Percentiles rank a stretch among this genome's conserved stretches.
Evolutionary conservation across 2,797 vertebrate genomes (phyloP).

Genomic region (Lithobates pipiens): DNA sequence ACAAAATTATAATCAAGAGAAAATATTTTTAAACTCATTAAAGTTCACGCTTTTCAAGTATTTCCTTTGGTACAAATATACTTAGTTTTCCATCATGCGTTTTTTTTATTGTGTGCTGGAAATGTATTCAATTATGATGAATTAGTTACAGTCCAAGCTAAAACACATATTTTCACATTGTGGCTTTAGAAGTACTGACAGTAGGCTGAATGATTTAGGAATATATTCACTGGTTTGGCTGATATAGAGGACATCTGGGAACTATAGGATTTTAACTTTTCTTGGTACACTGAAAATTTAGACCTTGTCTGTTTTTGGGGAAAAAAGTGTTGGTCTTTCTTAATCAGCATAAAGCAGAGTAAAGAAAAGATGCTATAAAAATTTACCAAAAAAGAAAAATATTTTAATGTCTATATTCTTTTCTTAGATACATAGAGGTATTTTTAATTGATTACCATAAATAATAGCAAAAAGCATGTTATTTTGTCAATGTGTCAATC

Average conservation of each 20-base stretch:
- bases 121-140: slow-evolving; percentile 54
- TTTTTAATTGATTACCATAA: too few relatives aligned
- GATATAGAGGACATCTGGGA: slow-evolving; percentile 49
- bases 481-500: too few relatives aligned
- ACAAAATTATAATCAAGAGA: background rate
- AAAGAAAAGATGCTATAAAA: background rate
- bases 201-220: slow-evolving; percentile 37
- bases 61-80: slow-evolving; percentile 3
- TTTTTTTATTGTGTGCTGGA: slow-evolving; percentile 46
- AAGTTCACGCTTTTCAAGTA: background rate
- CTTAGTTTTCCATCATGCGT: slow-evolving; percentile 48
- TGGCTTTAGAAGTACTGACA: slow-evolving; percentile 30
- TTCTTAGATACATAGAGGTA: background rate
- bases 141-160: slow-evolving; percentile 47
- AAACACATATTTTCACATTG: slow-evolving; percentile 42
- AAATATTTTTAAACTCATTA: background rate
- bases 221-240: slow-evolving; percentile 48
- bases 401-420: background rate
- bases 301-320: slow-evolving; percentile 18
- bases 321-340: slow-evolving; percentile 4
- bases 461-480: too few relatives aligned
- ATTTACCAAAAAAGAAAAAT: background rate
- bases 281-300: slow-evolving; percentile 29
- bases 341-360: background rate
- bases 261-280: slow-evolving; percentile 41